Evolutionary conservation across 2,888 invertebrate genomes (phyloP).

Genomic region (Calephelis perditalis): DNA sequence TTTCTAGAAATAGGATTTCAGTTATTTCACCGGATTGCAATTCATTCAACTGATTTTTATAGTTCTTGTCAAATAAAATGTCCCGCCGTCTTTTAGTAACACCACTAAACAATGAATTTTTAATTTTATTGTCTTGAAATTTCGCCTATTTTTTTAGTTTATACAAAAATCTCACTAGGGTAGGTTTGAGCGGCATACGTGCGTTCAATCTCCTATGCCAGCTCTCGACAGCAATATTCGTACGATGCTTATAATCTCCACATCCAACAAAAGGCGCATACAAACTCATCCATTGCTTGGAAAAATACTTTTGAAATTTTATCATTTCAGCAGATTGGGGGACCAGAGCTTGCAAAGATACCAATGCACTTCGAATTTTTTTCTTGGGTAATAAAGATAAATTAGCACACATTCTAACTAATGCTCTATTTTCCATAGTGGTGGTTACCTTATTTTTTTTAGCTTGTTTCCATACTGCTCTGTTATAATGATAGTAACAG

Average conservation of each 20-base stretch:
- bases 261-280: slow-evolving; percentile 2
- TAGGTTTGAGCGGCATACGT: neutral
- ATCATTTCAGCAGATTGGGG: slow-evolving; percentile 12
- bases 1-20: slow-evolving; percentile 12
- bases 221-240: slow-evolving; percentile 11
- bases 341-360: slow-evolving; percentile 3
- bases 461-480: slow-evolving; percentile 20
- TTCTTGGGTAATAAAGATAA: slow-evolving; percentile 8
- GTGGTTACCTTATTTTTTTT: slow-evolving; percentile 14
- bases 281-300: slow-evolving; percentile 12
- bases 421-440: neutral
- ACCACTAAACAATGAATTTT: slow-evolving; percentile 16
- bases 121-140: slow-evolving; percentile 10
- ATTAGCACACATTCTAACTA: slow-evolving; percentile 11
- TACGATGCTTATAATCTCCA: slow-evolving; percentile 11
- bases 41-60: slow-evolving; percentile 13
- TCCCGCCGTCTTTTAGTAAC: slow-evolving; percentile 11
- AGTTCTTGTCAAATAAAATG: slow-evolving; percentile 16
- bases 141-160: slow-evolving; percentile 2
- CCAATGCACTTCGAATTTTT: slow-evolving; percentile 3
- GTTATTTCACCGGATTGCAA: slow-evolving; percentile 14
- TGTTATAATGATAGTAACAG: slow-evolving; percentile 20
- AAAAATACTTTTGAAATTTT: slow-evolving; percentile 8
- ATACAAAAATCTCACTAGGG: neutral
- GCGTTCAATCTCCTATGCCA: slow-evolving; percentile 12